A percentile compares a stretch with the other conserved stretches of the same genome.
phyloP scores from a whole-genome alignment of 2,113 vertebrate genomes.

The Rana temporaria region DNA sequence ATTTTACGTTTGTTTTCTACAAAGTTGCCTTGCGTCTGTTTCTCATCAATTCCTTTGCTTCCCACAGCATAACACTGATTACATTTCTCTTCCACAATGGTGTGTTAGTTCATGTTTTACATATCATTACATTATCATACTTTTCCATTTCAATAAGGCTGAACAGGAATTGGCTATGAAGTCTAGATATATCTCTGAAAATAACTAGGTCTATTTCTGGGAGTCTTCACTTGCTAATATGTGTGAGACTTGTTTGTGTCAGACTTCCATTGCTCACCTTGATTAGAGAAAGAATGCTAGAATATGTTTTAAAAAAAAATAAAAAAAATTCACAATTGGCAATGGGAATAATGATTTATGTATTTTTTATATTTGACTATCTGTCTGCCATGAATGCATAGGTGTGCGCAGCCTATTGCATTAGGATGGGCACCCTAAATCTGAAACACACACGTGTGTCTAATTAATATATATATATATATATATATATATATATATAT shows the following conservation, averaged over 20 bases:
- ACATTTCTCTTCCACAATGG: conserved; percentile 26
- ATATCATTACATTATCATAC: conserved; percentile 47
- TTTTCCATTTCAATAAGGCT: conserved; percentile 35
- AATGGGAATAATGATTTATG: too few species aligned
- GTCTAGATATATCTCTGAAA: not conserved
- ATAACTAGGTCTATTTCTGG: conserved; percentile 17
- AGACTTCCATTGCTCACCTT: not conserved
- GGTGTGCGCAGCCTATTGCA: too few species aligned
- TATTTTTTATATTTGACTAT: too few species aligned
- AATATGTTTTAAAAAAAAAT: not conserved
- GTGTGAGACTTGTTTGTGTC: conserved; percentile 14
- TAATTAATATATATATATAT: too few species aligned
- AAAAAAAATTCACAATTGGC: too few species aligned
- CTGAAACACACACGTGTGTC: too few species aligned
- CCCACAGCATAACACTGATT: conserved; percentile 27
- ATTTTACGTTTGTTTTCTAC: not conserved
- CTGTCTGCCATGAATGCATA: too few species aligned
- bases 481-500: too few species aligned
- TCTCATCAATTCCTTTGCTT: conserved; percentile 5
- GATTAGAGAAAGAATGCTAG: conserved; percentile 7
- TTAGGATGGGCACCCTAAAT: too few species aligned
- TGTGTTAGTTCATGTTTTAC: conserved; percentile 33
- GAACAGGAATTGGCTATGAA: conserved; percentile 12
- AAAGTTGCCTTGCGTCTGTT: not conserved
- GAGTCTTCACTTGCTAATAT: not conserved